Evolutionary conservation across 2,113 vertebrate species (phyloP).

Genomic region (Grallaria varia): DNA sequence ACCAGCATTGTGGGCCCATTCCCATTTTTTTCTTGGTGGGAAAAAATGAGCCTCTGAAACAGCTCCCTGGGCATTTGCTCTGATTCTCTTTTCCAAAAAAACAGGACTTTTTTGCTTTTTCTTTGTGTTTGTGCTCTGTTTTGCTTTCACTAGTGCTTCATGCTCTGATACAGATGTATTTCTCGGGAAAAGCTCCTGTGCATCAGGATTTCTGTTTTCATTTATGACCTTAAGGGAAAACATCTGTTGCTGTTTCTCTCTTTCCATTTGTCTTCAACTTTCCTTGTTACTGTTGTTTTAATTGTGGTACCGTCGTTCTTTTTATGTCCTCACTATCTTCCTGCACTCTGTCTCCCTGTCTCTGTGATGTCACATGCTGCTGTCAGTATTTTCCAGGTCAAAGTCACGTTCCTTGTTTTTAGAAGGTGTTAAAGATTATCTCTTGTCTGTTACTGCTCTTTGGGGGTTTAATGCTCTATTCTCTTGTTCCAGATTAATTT

Average conservation of each 20-base stretch:
- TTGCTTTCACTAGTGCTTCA: background rate
- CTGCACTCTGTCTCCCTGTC: background rate
- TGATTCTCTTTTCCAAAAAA: background rate
- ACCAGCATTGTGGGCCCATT: background rate
- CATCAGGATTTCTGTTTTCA: slow-evolving; percentile 22
- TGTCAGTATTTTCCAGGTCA: background rate
- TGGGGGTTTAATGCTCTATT: background rate
- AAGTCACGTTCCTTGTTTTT: slow-evolving; percentile 30
- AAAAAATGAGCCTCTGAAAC: background rate
- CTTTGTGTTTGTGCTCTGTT: background rate
- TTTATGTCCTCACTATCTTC: background rate
- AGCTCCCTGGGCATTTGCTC: background rate
- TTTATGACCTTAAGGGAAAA: slow-evolving; percentile 63
- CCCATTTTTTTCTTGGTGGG: background rate
- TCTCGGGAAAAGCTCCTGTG: background rate
- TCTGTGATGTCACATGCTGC: background rate
- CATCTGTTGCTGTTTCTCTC: slow-evolving; percentile 42
- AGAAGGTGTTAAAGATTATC: slow-evolving; percentile 9
- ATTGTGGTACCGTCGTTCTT: background rate
- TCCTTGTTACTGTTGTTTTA: slow-evolving; percentile 10
- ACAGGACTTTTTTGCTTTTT: background rate
- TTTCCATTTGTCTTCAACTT: slow-evolving; percentile 45
- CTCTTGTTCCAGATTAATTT: background rate
- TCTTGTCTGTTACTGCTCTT: background rate
- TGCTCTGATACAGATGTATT: slow-evolving; percentile 18